Evolutionary conservation across 2,797 vertebrate genomes (phyloP).

Genomic region (Hippocampus kuda): DNA sequence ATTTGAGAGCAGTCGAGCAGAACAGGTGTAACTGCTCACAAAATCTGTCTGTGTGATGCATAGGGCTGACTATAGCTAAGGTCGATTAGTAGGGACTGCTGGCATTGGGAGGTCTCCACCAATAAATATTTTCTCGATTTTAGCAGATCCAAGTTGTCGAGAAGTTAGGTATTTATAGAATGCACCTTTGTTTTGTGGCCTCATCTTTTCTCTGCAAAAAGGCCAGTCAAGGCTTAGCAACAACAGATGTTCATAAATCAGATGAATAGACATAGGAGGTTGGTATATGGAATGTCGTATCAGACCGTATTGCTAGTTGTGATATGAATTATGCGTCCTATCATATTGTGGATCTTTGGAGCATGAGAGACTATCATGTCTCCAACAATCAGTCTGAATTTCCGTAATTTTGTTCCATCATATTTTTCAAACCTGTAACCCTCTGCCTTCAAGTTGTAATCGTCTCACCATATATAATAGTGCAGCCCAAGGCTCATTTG

Average conservation of each 20-base stretch:
- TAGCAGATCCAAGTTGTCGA: not conserved
- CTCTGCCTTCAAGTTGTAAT: not conserved
- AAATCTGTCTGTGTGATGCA: conserved; percentile 5
- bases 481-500: not conserved
- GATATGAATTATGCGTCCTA: not conserved
- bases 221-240: not conserved
- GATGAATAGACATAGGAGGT: not conserved
- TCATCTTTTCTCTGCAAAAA: not conserved
- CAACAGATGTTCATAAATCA: not conserved
- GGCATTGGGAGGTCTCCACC: not conserved
- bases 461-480: not conserved
- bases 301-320: not conserved
- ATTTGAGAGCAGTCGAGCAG: not conserved
- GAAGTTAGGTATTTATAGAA: not conserved
- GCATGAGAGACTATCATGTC: not conserved
- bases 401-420: not conserved
- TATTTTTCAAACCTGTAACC: not conserved
- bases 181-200: not conserved
- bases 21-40: conserved; percentile 2
- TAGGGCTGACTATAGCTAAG: conserved; percentile 3
- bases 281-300: too few species aligned
- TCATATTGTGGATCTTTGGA: not conserved
- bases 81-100: conserved; percentile 21
- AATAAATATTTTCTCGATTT: not conserved
- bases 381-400: not conserved